phyloP scores from a whole-genome alignment of 2,113 vertebrate genomes.

The Cyphomyrus discorhynchus region DNA sequence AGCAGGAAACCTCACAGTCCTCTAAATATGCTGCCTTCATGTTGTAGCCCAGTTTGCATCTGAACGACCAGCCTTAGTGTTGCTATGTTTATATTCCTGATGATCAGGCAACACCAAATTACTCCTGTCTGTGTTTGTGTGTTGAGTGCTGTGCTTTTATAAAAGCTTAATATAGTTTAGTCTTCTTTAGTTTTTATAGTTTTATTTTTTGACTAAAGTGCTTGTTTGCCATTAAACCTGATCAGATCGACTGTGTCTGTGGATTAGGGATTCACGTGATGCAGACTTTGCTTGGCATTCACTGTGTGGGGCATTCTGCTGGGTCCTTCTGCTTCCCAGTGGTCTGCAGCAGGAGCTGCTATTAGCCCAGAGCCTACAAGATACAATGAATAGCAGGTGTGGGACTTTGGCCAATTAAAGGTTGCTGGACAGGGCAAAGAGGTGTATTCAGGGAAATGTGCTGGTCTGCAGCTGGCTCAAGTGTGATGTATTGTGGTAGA shows the following conservation, averaged over 20 bases:
- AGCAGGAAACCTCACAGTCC: conserved; percentile 8
- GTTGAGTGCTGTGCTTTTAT: neutral
- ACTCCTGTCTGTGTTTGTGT: neutral
- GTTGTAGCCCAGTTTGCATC: neutral
- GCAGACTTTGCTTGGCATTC: neutral
- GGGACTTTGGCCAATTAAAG: neutral
- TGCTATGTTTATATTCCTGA: conserved; percentile 8
- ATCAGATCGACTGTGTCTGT: neutral
- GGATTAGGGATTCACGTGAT: neutral
- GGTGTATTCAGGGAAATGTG: neutral
- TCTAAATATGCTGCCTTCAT: conserved; percentile 12
- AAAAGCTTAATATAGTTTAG: neutral
- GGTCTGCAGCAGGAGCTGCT: neutral
- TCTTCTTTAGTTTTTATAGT: neutral
- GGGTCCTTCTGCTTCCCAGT: neutral
- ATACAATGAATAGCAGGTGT: neutral
- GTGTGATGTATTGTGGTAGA: neutral
- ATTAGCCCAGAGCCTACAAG: neutral
- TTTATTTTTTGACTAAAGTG: neutral
- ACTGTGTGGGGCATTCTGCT: neutral
- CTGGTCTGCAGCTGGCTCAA: neutral
- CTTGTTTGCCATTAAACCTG: neutral
- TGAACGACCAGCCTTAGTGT: conserved; percentile 3
- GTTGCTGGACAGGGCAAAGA: neutral
- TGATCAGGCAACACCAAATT: conserved; percentile 3